Evolutionary conservation across 2,113 vertebrate genomes (phyloP).

Genomic region (Melanerpes formicivorus): DNA sequence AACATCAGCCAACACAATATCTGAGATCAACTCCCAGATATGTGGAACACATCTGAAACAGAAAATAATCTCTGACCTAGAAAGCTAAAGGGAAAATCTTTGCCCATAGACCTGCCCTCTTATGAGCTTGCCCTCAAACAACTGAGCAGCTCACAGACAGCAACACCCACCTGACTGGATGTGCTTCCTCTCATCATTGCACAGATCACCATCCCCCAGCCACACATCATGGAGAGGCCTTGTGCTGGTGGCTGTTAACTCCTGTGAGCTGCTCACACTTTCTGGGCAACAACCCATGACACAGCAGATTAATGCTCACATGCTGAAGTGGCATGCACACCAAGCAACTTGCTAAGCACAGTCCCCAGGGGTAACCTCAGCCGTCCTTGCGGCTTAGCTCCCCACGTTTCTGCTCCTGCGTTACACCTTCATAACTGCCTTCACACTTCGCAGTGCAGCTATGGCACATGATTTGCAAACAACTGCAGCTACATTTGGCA

Average conservation of each 20-base stretch:
- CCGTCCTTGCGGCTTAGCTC: not conserved
- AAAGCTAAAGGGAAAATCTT: not conserved
- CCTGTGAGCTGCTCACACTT: not conserved
- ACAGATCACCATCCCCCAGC: fast-evolving
- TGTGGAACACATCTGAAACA: fast-evolving
- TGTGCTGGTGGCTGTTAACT: fast-evolving
- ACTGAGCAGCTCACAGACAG: fast-evolving
- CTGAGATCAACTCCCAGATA: not conserved
- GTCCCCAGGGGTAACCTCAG: not conserved
- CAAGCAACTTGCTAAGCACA: fast-evolving
- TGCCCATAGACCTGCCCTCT: not conserved
- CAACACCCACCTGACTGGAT: fast-evolving
- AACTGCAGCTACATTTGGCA: not conserved
- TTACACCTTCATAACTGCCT: not conserved
- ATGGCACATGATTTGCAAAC: fast-evolving
- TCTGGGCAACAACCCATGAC: fast-evolving
- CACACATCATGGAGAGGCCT: fast-evolving
- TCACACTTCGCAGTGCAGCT: fast-evolving
- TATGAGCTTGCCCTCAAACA: fast-evolving
- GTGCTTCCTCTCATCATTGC: not conserved
- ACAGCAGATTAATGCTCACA: fast-evolving
- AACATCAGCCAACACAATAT: not conserved
- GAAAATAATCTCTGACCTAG: not conserved
- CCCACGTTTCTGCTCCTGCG: not conserved
- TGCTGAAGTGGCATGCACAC: fast-evolving